A percentile compares a stretch with the other conserved stretches of the same genome.
These are phyloP conservation scores for Lucilia cuprina DNA, from an alignment of 1,140 invertebrate species.

Conservation along the genomic window DNA sequence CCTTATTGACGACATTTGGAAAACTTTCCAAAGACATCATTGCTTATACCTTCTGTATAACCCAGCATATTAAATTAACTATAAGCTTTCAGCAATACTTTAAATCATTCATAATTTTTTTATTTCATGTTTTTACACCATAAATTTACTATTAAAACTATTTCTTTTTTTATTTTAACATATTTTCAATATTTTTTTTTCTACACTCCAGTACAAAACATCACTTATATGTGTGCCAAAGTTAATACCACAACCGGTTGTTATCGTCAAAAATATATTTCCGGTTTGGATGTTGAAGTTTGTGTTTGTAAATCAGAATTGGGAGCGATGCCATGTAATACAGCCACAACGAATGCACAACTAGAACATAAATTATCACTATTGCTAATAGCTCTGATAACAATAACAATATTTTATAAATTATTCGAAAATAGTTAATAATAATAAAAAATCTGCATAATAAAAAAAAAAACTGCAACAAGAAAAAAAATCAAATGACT, in stretches of 20 bases:
- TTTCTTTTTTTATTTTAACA: too few relatives aligned
- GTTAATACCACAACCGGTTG: slow-evolving; percentile 53
- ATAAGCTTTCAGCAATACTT: too few relatives aligned
- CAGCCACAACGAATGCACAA: neutral
- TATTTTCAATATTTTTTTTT: neutral
- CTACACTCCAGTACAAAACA: slow-evolving; percentile 50
- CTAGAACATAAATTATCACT: slow-evolving; percentile 8
- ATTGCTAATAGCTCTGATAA: slow-evolving; percentile 9
- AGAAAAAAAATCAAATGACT: neutral
- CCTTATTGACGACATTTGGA: too few relatives aligned
- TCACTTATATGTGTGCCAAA: slow-evolving; percentile 59
- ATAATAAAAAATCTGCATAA: neutral
- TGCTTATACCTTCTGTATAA: too few relatives aligned
- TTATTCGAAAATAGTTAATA: slow-evolving; percentile 25
- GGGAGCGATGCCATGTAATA: slow-evolving; percentile 54
- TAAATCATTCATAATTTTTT: too few relatives aligned
- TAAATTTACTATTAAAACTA: too few relatives aligned
- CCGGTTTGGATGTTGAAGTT: slow-evolving; percentile 54
- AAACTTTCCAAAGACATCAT: too few relatives aligned
- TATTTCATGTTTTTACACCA: too few relatives aligned
- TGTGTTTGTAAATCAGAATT: slow-evolving; percentile 53
- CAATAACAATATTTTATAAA: slow-evolving; percentile 15
- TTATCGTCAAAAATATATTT: slow-evolving; percentile 48
- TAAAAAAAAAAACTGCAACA: neutral
- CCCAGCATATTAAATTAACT: too few relatives aligned